A percentile compares a stretch with the other conserved stretches of the same genome.
Conservation (phyloP, 1,140 invertebrate species). For the Micrasema longulum region DNA sequence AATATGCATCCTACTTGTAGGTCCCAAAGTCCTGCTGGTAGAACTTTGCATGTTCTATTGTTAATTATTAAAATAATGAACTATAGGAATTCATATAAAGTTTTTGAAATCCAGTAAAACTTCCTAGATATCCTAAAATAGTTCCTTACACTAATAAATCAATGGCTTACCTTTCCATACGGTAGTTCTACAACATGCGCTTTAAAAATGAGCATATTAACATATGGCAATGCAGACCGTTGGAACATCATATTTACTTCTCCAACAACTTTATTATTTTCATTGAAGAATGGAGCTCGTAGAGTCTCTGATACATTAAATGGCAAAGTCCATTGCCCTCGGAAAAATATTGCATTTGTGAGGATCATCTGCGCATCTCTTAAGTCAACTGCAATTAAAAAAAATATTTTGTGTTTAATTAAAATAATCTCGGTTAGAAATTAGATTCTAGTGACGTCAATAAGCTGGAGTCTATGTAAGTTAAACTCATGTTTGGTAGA, state of each 20-base stretch:
- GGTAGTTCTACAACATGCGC: constrained; percentile 78
- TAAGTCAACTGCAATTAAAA: constrained; percentile 59
- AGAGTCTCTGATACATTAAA: constrained; percentile 76
- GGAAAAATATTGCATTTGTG: constrained; percentile 86
- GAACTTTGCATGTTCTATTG: background rate
- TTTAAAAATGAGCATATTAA: constrained; percentile 68
- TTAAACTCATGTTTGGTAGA: too few relatives aligned
- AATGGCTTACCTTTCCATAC: constrained; percentile 78
- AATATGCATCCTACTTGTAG: background rate
- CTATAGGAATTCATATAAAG: background rate
- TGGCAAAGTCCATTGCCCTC: constrained; percentile 80
- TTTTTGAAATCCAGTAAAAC: background rate
- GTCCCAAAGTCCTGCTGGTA: background rate
- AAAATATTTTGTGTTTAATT: background rate
- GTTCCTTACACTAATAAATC: background rate
- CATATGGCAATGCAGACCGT: constrained; percentile 67
- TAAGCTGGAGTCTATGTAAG: too few relatives aligned
- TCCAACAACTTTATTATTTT: constrained; percentile 64
- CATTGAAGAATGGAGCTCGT: constrained; percentile 67
- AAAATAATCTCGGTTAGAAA: too few relatives aligned
- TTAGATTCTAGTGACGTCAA: too few relatives aligned
- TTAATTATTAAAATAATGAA: background rate
- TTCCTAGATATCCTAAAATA: background rate
- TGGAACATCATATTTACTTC: constrained; percentile 75
- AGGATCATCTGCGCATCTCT: constrained; percentile 74